Conservation (phyloP, 2,113 vertebrate genomes). For the Tupaia chinensis region DNA sequence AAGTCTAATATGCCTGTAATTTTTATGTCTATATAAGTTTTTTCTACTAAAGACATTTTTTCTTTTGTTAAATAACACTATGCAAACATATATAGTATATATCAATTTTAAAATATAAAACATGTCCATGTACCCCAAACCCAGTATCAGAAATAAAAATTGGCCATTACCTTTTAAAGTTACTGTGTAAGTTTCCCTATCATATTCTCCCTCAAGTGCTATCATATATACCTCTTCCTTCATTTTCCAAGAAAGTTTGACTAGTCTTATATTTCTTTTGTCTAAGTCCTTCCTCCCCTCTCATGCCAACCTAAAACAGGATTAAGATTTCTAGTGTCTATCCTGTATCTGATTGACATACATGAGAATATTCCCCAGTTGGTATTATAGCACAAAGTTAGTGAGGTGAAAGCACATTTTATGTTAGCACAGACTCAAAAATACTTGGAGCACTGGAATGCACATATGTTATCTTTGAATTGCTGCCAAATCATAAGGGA, state of each 20-base stretch:
- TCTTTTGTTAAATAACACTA: background rate
- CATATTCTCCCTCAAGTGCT: background rate
- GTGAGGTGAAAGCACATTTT: slow-evolving; percentile 85
- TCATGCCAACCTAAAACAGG: slow-evolving; percentile 51
- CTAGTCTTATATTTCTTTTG: slow-evolving; percentile 60
- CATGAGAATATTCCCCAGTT: slow-evolving; percentile 81
- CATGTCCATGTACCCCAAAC: background rate
- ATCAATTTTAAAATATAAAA: slow-evolving; percentile 29
- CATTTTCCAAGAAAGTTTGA: background rate
- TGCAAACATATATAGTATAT: background rate
- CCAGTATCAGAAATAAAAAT: background rate
- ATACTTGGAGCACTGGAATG: slow-evolving; percentile 81
- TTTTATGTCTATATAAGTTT: background rate
- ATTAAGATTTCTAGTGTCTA: slow-evolving; percentile 77
- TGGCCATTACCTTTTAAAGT: slow-evolving; percentile 9
- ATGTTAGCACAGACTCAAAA: slow-evolving; percentile 84
- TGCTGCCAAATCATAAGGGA: slow-evolving; percentile 79
- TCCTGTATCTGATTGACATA: slow-evolving; percentile 80
- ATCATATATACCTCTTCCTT: background rate
- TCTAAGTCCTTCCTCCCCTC: slow-evolving; percentile 45
- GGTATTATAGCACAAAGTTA: slow-evolving; percentile 79
- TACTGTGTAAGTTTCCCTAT: background rate
- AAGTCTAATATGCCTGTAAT: background rate
- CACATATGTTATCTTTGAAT: slow-evolving; percentile 83
- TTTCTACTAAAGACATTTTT: background rate